phyloP scores from a whole-genome alignment of 2,797 vertebrate genomes.

The Labeo calbasu region DNA sequence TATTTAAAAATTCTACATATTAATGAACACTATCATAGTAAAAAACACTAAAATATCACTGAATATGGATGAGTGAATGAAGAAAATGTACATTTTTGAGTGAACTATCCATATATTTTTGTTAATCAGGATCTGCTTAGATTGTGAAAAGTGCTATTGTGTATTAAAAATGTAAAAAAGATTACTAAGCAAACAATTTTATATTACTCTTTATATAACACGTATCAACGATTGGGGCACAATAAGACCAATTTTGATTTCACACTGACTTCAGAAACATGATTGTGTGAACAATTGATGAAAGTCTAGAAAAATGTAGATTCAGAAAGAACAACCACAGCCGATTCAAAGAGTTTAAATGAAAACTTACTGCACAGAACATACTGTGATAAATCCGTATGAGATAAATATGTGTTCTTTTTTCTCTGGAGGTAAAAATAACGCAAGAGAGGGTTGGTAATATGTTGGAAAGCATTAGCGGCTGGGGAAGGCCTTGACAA shows the following conservation, averaged over 20 bases:
- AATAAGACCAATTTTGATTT: background rate
- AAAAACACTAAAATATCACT: background rate
- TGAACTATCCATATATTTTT: background rate
- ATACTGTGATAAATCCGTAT: background rate
- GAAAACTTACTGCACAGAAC: background rate
- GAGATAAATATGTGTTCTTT: background rate
- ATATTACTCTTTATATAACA: background rate
- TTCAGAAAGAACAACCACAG: background rate
- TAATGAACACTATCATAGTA: background rate
- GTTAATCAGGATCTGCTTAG: background rate
- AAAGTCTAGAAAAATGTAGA: background rate
- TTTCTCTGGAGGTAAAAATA: background rate
- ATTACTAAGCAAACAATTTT: too few species aligned
- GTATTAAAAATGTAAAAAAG: too few species aligned
- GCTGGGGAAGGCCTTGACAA: constrained; percentile 46
- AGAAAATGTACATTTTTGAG: too few species aligned
- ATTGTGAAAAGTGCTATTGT: background rate
- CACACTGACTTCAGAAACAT: background rate
- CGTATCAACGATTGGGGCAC: background rate
- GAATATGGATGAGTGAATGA: background rate
- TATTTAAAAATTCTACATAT: background rate
- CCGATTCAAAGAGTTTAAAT: background rate
- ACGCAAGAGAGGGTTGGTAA: background rate
- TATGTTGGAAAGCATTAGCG: constrained; percentile 27
- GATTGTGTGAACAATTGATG: background rate